Percentiles rank a stretch among this genome's conserved stretches.
Conservation (phyloP, 2,113 vertebrate species). For the Nothocercus nigrocapillus region DNA sequence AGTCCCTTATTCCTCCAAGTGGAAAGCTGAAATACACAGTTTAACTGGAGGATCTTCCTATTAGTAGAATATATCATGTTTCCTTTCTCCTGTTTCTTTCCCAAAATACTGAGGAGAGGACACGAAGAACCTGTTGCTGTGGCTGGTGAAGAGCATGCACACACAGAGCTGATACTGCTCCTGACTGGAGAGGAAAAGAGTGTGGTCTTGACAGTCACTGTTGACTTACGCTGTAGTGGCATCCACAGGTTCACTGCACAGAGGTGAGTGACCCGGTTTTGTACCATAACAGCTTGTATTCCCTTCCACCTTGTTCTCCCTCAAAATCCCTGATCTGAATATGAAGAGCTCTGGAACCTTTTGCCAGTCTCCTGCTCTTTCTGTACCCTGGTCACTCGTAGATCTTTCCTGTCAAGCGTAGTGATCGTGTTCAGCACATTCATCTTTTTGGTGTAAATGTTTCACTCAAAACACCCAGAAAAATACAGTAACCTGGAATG, state of each 20-base stretch:
- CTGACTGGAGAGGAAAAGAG: background rate
- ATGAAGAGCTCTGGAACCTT: background rate
- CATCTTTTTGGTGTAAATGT: background rate
- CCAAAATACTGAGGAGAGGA: background rate
- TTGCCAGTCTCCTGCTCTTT: background rate
- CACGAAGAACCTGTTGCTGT: background rate
- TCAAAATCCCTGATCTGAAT: background rate
- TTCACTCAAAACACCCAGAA: background rate
- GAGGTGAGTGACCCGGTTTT: background rate
- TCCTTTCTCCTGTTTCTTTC: background rate
- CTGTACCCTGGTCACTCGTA: background rate
- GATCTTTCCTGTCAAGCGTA: background rate
- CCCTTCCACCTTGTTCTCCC: background rate
- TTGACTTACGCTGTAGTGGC: fast-evolving
- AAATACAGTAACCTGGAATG: background rate
- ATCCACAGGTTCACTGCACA: background rate
- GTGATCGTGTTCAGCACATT: background rate
- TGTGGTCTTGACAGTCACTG: background rate
- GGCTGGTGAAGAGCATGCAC: background rate
- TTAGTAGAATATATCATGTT: background rate
- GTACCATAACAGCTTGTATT: background rate
- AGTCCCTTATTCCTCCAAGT: background rate
- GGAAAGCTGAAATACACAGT: background rate
- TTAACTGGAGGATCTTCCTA: background rate
- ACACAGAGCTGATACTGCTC: background rate